Conservation (phyloP, 2,113 vertebrate species). For the Rynchops niger region DNA sequence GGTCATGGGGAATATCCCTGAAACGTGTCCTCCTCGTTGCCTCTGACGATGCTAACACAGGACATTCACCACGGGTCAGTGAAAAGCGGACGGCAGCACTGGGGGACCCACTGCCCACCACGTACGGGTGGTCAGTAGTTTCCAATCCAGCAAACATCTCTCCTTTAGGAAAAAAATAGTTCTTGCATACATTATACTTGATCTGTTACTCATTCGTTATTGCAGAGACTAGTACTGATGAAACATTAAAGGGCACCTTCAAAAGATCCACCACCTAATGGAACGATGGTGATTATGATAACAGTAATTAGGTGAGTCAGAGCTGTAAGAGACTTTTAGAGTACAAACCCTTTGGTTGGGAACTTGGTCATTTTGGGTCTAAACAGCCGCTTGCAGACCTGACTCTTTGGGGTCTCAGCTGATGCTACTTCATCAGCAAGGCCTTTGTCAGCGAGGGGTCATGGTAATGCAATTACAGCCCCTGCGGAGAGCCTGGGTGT, state of each 20-base stretch:
- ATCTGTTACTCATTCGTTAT: not conserved
- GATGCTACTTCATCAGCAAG: not conserved
- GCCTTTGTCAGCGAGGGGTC: not conserved
- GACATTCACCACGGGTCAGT: accelerated
- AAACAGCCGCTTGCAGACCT: not conserved
- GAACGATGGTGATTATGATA: not conserved
- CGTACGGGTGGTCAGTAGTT: accelerated
- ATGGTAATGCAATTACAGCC: accelerated
- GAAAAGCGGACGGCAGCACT: not conserved
- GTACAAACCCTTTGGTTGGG: not conserved
- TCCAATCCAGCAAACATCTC: not conserved
- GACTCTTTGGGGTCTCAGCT: not conserved
- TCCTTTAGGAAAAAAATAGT: not conserved
- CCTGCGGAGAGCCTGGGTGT: accelerated
- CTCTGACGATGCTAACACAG: accelerated
- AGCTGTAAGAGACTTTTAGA: not conserved
- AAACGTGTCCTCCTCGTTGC: not conserved
- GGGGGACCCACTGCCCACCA: not conserved
- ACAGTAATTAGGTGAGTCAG: constrained; percentile 44
- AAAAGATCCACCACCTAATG: constrained; percentile 9
- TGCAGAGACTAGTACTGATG: not conserved
- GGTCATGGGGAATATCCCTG: not conserved
- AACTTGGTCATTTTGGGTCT: not conserved
- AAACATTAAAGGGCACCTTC: constrained; percentile 18
- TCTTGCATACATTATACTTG: not conserved